Evolutionary conservation across 2,888 invertebrate species (phyloP), one percentile per base, ranked within the genome.

Genomic region (Cheilosia pagana): DNA sequence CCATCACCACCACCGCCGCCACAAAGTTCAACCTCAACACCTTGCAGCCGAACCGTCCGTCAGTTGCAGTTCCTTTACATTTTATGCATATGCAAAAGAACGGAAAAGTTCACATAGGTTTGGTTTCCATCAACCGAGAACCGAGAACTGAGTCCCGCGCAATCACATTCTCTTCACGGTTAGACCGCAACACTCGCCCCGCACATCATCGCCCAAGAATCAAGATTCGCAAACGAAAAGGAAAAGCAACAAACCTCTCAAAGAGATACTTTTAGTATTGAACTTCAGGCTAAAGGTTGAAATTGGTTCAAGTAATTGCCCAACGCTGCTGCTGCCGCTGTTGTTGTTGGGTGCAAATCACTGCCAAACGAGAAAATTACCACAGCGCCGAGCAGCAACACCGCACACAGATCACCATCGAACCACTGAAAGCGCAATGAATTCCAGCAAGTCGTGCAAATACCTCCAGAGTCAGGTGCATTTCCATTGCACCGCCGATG

Each of bases 271-370:
- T 89, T 89, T 88, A 89, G 89, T 90, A 90, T 90, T 90, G 91
- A 91, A 91, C 91, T 91, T 91, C 91, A 89, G 91, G 91, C 91
- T 91, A 91, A 91, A 91, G 91, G 91, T 91, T 91, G 90, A 91
- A 90, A 90, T 89, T 90, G 90, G 90, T 90, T 89, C 89, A 89
- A 90, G 91, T 91, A 91, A 91, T 91, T 91, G 91, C 88, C 89
- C 72, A 77, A 86, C 67, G 77, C 63, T 59, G 63, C 87, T 57
- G 75, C 60, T 50, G 48, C 41, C 65, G 50, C 65, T 48, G 62
- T 21, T 60, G 72, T 16, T 77, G 79, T 68, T 75, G 79, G 79
- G 76, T 75, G 75, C 83, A 86, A 83, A 86, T 86, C 86, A 81
- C 68, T 72, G 75, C 72, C 77, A 74, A 81, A 65, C 82, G 65